Conservation (phyloP, 2,113 vertebrate species). For the Thamnaconus septentrionalis region DNA sequence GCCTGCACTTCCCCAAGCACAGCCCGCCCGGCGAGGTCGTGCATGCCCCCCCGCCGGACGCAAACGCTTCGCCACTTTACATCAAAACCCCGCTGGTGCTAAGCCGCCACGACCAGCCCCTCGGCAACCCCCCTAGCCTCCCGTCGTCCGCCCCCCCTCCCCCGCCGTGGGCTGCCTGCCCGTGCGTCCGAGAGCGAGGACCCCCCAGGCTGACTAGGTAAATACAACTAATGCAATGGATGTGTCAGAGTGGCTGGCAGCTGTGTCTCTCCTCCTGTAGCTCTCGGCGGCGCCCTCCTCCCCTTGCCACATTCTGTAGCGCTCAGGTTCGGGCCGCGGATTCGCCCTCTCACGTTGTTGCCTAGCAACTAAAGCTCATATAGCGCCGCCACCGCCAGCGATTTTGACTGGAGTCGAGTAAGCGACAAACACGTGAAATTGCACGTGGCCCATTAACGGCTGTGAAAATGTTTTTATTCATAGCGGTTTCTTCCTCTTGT, state of each 20-base stretch:
- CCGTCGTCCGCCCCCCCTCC: constrained; percentile 74
- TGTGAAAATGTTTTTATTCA: constrained; percentile 56
- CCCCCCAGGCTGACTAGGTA: constrained; percentile 88
- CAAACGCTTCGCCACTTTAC: constrained; percentile 79
- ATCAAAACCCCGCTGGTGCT: constrained; percentile 80
- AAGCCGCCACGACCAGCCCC: constrained; percentile 79
- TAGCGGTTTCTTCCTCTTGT: not conserved
- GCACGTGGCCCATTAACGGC: constrained; percentile 42
- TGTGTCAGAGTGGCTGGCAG: constrained; percentile 53
- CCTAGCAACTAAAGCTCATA: constrained; percentile 70
- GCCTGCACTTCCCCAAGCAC: constrained; percentile 82
- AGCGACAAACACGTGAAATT: constrained; percentile 53
- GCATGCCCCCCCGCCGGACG: constrained; percentile 71
- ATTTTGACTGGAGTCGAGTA: constrained; percentile 47
- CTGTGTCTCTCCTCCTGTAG: constrained; percentile 52
- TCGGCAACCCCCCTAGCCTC: constrained; percentile 80
- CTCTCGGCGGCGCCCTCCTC: constrained; percentile 59
- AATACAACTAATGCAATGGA: constrained; percentile 75
- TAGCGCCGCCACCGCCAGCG: constrained; percentile 8
- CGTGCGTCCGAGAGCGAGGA: constrained; percentile 85
- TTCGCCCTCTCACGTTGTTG: constrained; percentile 61
- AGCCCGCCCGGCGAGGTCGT: constrained; percentile 72
- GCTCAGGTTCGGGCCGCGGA: constrained; percentile 60
- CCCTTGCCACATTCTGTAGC: constrained; percentile 65
- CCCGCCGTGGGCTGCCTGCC: constrained; percentile 84